A percentile compares a stretch with the other conserved stretches of the same genome.
Conservation (phyloP, 1,140 invertebrate species). For the Drosophila lini region DNA sequence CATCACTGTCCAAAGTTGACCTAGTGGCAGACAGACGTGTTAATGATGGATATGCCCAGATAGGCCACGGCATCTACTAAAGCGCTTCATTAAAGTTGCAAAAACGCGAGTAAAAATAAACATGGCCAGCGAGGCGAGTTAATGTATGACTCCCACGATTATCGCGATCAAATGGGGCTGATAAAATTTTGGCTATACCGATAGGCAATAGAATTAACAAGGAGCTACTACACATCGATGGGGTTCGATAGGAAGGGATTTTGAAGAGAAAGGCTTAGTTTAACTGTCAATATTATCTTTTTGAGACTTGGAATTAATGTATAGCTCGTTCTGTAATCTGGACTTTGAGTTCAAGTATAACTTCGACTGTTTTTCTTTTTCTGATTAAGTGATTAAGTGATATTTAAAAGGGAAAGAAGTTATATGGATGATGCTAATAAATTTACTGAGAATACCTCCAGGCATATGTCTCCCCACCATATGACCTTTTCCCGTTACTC, state of each 20-base stretch:
- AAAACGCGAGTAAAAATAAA: conserved; percentile 42
- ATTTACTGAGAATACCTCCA: background rate
- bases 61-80: conserved; percentile 56
- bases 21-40: conserved; percentile 74
- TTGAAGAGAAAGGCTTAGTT: background rate
- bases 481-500: conserved; percentile 43
- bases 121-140: conserved; percentile 10
- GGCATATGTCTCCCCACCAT: background rate
- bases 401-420: background rate
- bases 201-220: background rate
- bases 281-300: too few relatives aligned
- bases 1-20: conserved; percentile 52
- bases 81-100: conserved; percentile 73
- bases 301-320: background rate
- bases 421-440: background rate
- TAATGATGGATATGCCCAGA: conserved; percentile 76
- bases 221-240: background rate
- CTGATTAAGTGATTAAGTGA: too few relatives aligned
- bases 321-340: too few relatives aligned
- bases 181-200: background rate
- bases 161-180: conserved; percentile 10
- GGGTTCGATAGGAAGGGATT: background rate
- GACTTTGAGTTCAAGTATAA: too few relatives aligned
- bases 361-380: too few relatives aligned
- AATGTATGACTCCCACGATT: conserved; percentile 21